Percentiles rank a stretch among this genome's conserved stretches.
phyloP scores from a whole-genome alignment of 2,888 invertebrate genomes.

The Anoplius nigerrimus region DNA sequence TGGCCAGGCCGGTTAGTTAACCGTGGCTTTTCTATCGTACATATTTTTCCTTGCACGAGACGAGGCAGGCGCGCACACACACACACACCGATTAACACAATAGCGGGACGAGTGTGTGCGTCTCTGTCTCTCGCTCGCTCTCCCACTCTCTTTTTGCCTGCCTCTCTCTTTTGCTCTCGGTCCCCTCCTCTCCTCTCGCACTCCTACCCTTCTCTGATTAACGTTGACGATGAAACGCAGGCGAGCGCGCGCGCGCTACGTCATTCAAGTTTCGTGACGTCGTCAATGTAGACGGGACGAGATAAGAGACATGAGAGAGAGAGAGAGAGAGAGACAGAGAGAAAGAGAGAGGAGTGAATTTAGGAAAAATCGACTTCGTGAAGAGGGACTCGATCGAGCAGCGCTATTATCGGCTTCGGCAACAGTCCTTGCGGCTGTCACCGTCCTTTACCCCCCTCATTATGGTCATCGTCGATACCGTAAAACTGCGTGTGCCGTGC shows the following conservation, averaged over 20 bases:
- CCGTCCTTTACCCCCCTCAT: constrained; percentile 15
- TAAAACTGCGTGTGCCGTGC: no score
- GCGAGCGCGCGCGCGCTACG: constrained; percentile 46
- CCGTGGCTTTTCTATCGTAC: constrained; percentile 45
- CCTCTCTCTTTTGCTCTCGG: constrained; percentile 17
- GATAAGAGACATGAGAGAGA: background rate
- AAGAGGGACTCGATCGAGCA: no score
- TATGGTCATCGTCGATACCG: constrained; percentile 41
- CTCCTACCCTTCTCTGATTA: constrained; percentile 30
- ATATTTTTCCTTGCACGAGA: constrained; percentile 42
- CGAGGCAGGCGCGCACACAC: constrained; percentile 10
- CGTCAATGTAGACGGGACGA: constrained; percentile 11
- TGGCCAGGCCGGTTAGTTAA: constrained; percentile 45
- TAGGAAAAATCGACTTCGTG: no score
- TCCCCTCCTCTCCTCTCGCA: background rate
- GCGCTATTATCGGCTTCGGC: background rate
- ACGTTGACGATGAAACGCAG: constrained; percentile 36
- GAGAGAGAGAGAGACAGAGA: no score
- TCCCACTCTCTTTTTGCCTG: background rate
- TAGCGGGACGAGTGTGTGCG: no score
- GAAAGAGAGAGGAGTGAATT: background rate
- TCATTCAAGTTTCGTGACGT: constrained; percentile 47
- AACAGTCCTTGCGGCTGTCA: constrained; percentile 1
- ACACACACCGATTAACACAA: background rate
- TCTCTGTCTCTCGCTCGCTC: constrained; percentile 2